phyloP scores from a whole-genome alignment of 2,113 vertebrate species.

The Genyomyrus donnyi region DNA sequence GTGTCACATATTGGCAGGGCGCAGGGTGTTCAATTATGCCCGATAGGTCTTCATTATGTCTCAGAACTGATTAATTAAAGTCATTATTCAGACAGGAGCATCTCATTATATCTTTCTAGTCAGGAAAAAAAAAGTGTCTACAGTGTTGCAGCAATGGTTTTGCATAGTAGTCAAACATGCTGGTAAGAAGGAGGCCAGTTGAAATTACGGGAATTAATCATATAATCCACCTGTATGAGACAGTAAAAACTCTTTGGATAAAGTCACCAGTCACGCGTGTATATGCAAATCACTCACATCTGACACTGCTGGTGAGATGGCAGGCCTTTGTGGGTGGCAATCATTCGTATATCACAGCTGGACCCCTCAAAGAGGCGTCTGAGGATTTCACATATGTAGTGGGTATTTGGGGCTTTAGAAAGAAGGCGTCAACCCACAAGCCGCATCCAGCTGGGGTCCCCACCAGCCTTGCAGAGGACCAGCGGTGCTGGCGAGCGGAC shows the following conservation, averaged over 20 bases:
- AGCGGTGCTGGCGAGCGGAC: constrained; percentile 77
- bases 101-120: background rate
- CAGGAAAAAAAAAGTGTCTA: background rate
- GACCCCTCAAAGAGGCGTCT: background rate
- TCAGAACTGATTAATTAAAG: background rate
- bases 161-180: background rate
- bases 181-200: background rate
- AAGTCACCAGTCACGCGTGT: constrained; percentile 31
- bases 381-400: background rate
- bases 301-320: background rate
- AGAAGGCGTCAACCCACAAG: background rate
- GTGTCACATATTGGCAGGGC: background rate
- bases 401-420: background rate
- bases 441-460: background rate
- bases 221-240: background rate
- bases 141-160: background rate
- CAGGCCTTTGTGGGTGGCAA: background rate
- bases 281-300: constrained; percentile 15
- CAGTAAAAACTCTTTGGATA: background rate
- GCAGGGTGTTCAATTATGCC: background rate
- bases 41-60: background rate
- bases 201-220: background rate
- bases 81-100: background rate
- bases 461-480: constrained; percentile 80
- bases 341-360: background rate